phyloP scores from a whole-genome alignment of 2,888 invertebrate species.

The Hipparchia semele region DNA sequence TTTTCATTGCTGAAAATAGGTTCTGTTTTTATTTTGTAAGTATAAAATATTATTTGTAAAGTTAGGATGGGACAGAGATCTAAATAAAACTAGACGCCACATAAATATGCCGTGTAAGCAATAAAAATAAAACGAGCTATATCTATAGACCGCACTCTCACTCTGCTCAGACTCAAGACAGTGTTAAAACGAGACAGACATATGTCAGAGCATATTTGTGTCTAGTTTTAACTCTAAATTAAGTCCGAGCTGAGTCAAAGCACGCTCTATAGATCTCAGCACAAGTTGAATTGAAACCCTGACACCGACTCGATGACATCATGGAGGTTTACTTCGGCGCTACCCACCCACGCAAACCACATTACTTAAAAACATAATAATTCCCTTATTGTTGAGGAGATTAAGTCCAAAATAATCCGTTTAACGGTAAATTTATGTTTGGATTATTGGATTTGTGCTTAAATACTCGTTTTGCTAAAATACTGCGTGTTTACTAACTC shows the following conservation, averaged over 20 bases:
- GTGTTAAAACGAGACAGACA: too few relatives aligned
- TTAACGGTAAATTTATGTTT: slow-evolving; percentile 4
- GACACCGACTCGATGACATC: slow-evolving; percentile 62
- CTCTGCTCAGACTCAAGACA: too few relatives aligned
- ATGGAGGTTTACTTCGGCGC: slow-evolving; percentile 50
- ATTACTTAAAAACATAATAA: slow-evolving; percentile 30
- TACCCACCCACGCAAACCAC: slow-evolving; percentile 51
- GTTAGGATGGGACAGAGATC: neutral
- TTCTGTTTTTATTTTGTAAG: neutral
- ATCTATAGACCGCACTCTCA: slow-evolving; percentile 8
- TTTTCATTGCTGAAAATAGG: neutral
- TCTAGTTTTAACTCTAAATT: too few relatives aligned
- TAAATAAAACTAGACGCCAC: neutral
- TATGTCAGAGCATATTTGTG: too few relatives aligned
- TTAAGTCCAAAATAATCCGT: slow-evolving; percentile 29
- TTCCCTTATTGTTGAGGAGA: slow-evolving; percentile 26
- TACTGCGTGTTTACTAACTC: slow-evolving; percentile 3
- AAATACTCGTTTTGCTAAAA: slow-evolving; percentile 16
- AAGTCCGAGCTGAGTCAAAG: too few relatives aligned
- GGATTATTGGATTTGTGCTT: slow-evolving; percentile 1
- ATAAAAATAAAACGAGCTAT: slow-evolving; percentile 47
- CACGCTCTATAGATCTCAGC: too few relatives aligned
- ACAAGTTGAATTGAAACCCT: slow-evolving; percentile 50
- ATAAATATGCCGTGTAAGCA: slow-evolving; percentile 28
- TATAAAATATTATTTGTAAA: neutral